A percentile compares a stretch with the other conserved stretches of the same genome.
Conservation (phyloP, 2,797 vertebrate genomes). For the Knipowitschia caucasica region DNA sequence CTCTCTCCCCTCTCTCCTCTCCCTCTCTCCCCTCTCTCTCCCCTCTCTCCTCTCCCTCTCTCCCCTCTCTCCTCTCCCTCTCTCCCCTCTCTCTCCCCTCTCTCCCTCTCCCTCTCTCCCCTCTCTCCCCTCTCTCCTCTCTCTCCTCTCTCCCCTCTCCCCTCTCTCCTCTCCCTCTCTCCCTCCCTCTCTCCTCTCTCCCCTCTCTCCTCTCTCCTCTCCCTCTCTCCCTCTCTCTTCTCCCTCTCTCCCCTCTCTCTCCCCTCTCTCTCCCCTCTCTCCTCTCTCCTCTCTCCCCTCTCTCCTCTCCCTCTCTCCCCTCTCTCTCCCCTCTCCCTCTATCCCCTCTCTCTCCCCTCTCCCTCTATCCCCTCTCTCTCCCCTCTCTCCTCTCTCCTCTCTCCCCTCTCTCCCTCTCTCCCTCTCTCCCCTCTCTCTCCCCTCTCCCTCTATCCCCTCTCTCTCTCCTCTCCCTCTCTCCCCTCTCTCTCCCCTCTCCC, state of each 20-base stretch:
- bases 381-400: no score
- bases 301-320: neutral
- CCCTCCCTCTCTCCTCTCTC: no score
- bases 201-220: no score
- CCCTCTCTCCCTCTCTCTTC: no score
- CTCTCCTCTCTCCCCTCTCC: no score
- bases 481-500: no score
- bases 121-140: conserved; percentile 22
- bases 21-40: no score
- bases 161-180: no score
- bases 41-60: no score
- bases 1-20: neutral
- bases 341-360: no score
- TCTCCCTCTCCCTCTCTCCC: neutral
- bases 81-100: neutral
- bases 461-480: neutral
- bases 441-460: neutral
- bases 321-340: no score
- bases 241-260: neutral
- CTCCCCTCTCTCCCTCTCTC: neutral
- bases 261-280: conserved; percentile 6
- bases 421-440: neutral
- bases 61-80: no score
- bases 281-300: neutral
- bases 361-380: neutral